phyloP scores from a whole-genome alignment of 2,888 invertebrate genomes.

The Nomada ruficornis region DNA sequence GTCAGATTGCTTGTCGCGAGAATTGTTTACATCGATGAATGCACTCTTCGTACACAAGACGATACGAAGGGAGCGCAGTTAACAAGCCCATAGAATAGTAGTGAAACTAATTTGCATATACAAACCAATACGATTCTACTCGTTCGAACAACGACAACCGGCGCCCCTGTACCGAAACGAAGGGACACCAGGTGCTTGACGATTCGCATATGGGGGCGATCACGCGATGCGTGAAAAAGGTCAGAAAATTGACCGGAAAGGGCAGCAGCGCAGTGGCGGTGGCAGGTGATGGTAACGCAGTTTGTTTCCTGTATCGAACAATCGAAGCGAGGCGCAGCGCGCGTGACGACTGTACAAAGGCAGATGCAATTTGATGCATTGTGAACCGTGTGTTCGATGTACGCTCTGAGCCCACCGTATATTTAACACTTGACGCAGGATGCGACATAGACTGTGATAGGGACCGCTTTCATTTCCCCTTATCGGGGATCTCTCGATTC shows the following conservation, averaged over 20 bases:
- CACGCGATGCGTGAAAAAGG: conserved; percentile 48
- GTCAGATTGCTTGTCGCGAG: background rate
- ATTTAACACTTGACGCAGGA: conserved; percentile 47
- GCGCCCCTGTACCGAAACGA: background rate
- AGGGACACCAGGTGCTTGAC: background rate
- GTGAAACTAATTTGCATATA: no score
- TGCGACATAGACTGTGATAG: conserved; percentile 14
- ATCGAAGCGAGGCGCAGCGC: conserved; percentile 64
- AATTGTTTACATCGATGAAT: conserved; percentile 8
- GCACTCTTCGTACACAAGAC: background rate
- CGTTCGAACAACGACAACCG: no score
- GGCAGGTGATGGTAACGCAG: conserved; percentile 72
- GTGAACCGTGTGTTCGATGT: conserved; percentile 55
- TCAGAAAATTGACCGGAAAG: conserved; percentile 68
- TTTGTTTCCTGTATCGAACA: conserved; percentile 72
- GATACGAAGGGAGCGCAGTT: no score
- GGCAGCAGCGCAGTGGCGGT: conserved; percentile 31
- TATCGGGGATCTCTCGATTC: conserved; percentile 23
- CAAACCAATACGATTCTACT: no score
- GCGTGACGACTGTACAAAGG: conserved; percentile 70
- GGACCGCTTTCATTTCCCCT: conserved; percentile 14
- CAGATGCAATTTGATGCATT: conserved; percentile 71
- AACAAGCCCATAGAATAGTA: no score
- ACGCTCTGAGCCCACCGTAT: conserved; percentile 18
- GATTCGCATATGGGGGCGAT: conserved; percentile 9